Evolutionary conservation across 2,888 invertebrate genomes (phyloP), one percentile per base, ranked within the genome.

Genomic region (Caenorhabditis drosophilae): DNA sequence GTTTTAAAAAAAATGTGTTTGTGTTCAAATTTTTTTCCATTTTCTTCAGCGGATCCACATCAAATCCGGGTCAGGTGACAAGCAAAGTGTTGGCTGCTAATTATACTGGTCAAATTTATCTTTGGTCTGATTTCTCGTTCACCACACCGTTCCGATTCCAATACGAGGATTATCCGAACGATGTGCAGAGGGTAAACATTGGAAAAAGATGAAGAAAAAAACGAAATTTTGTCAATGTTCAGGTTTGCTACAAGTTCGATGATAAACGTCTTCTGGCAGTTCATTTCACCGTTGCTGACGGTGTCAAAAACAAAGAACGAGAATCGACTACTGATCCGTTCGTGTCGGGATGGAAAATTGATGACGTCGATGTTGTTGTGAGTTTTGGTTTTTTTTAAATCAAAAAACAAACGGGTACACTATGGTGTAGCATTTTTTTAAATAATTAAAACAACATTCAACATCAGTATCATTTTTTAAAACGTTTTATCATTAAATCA

Each of bases 1-100:
- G 79, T 81, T 35, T n/a, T n/a, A n/a, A n/a, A n/a, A n/a, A 53
- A 73, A n/a, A n/a, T n/a, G n/a, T n/a, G n/a, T n/a, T n/a, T n/a
- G n/a, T n/a, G n/a, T n/a, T n/a, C n/a, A n/a, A n/a, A n/a, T n/a
- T n/a, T n/a, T n/a, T n/a, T n/a, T n/a, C n/a, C n/a, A n/a, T n/a
- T n/a, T n/a, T 34, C 49, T 45, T 34, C 41, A 60, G 67, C 16
- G 71, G 59, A 27, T 56, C 60, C 15, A 73, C 74, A 15, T 66
- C 77, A 1, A 70, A 68, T 26, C 76, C 81, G 12, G 80, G 80
- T 45, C 63, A 60, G 15, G 76, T 83, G 31, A 76, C 75, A 7
- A 75, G 79, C 38, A 83, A 81, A 49, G 79, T 83, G n/a, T 63
- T 83, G 45, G 83, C 83, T 4, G 83, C 83, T 22, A 83, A 83